phyloP scores from a whole-genome alignment of 2,113 vertebrate species.

The Sylvicapra grimmia region DNA sequence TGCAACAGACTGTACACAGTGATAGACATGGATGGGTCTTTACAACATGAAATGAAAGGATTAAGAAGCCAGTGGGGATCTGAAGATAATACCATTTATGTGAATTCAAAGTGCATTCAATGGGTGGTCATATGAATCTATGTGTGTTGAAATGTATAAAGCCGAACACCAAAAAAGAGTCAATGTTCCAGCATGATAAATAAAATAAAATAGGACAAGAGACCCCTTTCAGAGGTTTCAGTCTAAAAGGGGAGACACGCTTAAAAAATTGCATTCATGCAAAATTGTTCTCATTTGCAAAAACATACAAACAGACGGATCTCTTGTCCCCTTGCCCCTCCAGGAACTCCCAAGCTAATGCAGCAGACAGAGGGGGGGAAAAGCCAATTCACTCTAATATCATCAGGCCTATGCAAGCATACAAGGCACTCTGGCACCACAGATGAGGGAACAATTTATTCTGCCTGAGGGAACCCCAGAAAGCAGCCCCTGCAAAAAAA shows the following conservation, averaged over 20 bases:
- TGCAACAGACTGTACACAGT: not conserved
- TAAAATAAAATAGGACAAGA: constrained; percentile 1
- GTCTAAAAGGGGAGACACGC: not conserved
- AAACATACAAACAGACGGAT: not conserved
- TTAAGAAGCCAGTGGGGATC: not conserved
- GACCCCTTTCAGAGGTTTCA: not conserved
- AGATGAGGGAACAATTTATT: not conserved
- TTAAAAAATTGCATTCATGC: not conserved
- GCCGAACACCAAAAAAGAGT: not conserved
- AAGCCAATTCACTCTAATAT: not conserved
- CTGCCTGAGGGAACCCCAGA: not conserved
- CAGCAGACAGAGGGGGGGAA: not conserved
- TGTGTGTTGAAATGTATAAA: not conserved
- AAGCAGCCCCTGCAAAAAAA: not conserved
- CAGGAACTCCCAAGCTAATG: not conserved
- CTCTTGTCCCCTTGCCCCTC: not conserved
- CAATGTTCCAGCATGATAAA: not conserved
- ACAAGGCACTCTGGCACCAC: not conserved
- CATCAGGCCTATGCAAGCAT: not conserved
- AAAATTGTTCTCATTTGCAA: not conserved
- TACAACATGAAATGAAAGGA: not conserved
- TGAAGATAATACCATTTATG: not conserved
- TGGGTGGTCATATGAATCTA: not conserved
- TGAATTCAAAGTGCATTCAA: not conserved
- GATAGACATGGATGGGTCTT: not conserved